These are phyloP conservation scores for Ochotona curzoniae DNA, from an alignment of 2,113 vertebrate species.

Conservation along the genomic window DNA sequence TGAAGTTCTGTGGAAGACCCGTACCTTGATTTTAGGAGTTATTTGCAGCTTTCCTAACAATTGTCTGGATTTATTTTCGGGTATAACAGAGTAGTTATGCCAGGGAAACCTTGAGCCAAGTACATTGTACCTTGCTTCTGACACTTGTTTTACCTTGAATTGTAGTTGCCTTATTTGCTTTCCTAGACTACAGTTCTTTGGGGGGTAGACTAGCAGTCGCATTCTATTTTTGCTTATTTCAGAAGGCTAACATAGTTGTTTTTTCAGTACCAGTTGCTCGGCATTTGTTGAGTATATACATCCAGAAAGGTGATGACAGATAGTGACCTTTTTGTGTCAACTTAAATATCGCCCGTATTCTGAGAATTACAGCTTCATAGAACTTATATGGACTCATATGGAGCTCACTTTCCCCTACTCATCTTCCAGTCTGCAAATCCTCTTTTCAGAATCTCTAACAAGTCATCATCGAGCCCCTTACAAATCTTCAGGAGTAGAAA, in stretches of 20 bases:
- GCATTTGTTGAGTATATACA: conserved; percentile 12
- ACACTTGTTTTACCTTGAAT: background rate
- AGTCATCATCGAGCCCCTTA: background rate
- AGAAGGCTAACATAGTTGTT: background rate
- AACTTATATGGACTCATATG: background rate
- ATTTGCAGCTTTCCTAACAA: background rate
- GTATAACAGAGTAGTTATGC: conserved; percentile 11
- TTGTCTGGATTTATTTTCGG: conserved; percentile 20
- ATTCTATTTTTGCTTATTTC: conserved; percentile 25
- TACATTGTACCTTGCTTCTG: background rate
- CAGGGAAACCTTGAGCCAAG: background rate
- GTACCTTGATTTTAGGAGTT: background rate
- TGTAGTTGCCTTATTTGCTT: conserved; percentile 18
- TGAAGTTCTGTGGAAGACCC: background rate
- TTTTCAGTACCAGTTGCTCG: background rate
- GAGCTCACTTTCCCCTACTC: background rate
- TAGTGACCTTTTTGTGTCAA: background rate
- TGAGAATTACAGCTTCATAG: background rate
- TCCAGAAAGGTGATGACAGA: background rate
- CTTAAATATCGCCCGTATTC: background rate
- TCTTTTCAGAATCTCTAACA: background rate
- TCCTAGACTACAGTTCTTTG: background rate
- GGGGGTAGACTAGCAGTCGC: background rate
- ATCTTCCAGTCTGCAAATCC: background rate
- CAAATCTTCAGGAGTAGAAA: background rate